Evolutionary conservation across 2,888 invertebrate species (phyloP).

Genomic region (Nemotelus nigrinus): DNA sequence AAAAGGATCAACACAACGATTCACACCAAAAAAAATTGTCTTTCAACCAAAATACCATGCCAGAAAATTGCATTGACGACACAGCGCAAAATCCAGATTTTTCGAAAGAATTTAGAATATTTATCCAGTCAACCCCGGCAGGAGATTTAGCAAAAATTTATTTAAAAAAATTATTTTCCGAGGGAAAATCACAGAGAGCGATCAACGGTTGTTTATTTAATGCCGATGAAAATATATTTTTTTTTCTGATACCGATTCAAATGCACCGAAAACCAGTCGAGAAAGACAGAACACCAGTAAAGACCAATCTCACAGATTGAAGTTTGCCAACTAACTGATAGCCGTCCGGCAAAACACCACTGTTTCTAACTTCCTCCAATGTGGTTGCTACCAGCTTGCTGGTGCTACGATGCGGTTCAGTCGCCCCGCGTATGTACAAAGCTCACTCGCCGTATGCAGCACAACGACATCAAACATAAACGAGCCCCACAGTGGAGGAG

Average conservation of each 20-base stretch:
- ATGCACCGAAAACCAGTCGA: no score
- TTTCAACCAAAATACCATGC: no score
- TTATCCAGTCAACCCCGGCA: no score
- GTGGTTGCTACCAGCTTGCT: not conserved
- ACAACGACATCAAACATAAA: constrained; percentile 22
- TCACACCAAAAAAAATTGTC: no score
- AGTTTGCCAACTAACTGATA: constrained; percentile 19
- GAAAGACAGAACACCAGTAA: no score
- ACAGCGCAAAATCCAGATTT: constrained; percentile 31
- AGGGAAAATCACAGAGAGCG: no score
- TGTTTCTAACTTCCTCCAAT: not conserved
- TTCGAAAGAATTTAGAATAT: not conserved
- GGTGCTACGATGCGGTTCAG: not conserved
- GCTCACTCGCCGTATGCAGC: constrained; percentile 21
- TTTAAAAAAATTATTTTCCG: no score
- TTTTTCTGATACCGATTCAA: no score
- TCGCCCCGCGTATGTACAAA: not conserved
- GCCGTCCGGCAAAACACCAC: constrained; percentile 15
- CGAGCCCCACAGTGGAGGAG: not conserved
- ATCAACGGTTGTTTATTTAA: no score
- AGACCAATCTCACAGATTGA: constrained; percentile 7
- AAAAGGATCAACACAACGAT: no score
- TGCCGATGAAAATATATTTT: no score
- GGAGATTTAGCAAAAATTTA: no score
- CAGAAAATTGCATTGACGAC: not conserved